A percentile compares a stretch with the other conserved stretches of the same genome.
Conservation (phyloP, 2,888 invertebrate genomes). For the Hoplodrina blanda region DNA sequence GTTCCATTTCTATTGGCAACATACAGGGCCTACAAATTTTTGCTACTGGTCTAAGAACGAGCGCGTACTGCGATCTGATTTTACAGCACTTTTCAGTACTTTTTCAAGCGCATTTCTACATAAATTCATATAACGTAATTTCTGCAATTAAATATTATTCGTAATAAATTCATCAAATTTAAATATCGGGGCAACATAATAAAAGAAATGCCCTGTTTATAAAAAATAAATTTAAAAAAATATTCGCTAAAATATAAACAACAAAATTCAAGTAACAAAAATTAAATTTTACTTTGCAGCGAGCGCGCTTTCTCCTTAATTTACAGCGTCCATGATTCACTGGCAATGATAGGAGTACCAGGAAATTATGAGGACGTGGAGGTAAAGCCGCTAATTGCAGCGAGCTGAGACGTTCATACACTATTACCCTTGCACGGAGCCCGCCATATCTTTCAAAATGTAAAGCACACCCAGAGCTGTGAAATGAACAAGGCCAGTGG, state of each 20-base stretch:
- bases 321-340: constrained; percentile 46
- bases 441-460: constrained; percentile 47
- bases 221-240: neutral
- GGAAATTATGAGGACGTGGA: constrained; percentile 47
- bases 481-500: constrained; percentile 53
- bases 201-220: neutral
- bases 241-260: neutral
- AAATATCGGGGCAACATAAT: neutral
- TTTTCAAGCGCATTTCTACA: neutral
- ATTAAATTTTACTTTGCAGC: constrained; percentile 15
- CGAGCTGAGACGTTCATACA: constrained; percentile 59
- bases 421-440: constrained; percentile 51
- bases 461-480: constrained; percentile 39
- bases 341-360: constrained; percentile 53
- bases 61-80: neutral
- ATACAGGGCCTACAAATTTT: no score
- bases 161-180: neutral
- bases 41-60: no score
- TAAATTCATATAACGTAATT: neutral
- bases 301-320: constrained; percentile 14
- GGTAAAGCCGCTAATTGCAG: constrained; percentile 59
- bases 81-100: neutral
- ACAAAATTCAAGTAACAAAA: constrained; percentile 8
- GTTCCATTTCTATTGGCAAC: no score
- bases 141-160: neutral